A percentile compares a stretch with the other conserved stretches of the same genome.
phyloP scores from a whole-genome alignment of 2,888 invertebrate genomes.

The Oscheius sp. region DNA sequence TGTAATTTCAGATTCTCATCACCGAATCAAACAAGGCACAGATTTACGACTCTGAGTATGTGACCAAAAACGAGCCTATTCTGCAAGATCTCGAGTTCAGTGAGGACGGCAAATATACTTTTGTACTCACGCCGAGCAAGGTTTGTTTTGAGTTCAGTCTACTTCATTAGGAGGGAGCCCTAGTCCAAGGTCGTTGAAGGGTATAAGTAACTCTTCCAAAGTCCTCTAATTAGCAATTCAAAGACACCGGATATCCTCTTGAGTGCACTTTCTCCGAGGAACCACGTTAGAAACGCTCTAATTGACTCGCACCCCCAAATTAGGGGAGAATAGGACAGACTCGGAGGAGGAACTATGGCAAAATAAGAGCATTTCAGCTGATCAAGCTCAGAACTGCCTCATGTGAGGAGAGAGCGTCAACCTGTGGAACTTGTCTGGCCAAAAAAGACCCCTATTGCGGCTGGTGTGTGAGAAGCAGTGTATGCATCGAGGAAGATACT shows the following conservation, averaged over 20 bases:
- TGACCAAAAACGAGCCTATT: conserved; percentile 84
- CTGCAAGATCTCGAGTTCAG: conserved; percentile 89
- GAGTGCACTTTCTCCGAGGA: conserved; percentile 38
- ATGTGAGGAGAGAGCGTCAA: conserved; percentile 48
- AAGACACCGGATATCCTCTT: conserved; percentile 42
- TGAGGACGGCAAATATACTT: conserved; percentile 85
- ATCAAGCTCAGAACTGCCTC: conserved; percentile 41
- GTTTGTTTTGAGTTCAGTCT: conserved; percentile 38
- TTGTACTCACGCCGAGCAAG: conserved; percentile 82
- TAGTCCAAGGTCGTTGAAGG: not conserved
- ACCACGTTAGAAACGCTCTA: conserved; percentile 18
- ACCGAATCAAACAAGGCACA: conserved; percentile 81
- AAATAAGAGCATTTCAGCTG: conserved; percentile 22
- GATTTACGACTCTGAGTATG: conserved; percentile 87
- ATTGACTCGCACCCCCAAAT: conserved; percentile 22
- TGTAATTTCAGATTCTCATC: conserved; percentile 79
- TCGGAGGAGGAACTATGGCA: not conserved
- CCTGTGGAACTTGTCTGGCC: conserved; percentile 42
- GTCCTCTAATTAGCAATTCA: conserved; percentile 38
- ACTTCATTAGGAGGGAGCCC: not conserved
- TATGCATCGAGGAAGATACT: conserved; percentile 55
- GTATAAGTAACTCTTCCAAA: conserved; percentile 15
- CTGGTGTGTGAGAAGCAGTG: conserved; percentile 78
- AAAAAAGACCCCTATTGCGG: conserved; percentile 90
- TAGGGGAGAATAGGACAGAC: conserved; percentile 14